These are phyloP conservation scores for Sebastes glaucus DNA, from an alignment of 2,797 vertebrate species.

Conservation along the genomic window DNA sequence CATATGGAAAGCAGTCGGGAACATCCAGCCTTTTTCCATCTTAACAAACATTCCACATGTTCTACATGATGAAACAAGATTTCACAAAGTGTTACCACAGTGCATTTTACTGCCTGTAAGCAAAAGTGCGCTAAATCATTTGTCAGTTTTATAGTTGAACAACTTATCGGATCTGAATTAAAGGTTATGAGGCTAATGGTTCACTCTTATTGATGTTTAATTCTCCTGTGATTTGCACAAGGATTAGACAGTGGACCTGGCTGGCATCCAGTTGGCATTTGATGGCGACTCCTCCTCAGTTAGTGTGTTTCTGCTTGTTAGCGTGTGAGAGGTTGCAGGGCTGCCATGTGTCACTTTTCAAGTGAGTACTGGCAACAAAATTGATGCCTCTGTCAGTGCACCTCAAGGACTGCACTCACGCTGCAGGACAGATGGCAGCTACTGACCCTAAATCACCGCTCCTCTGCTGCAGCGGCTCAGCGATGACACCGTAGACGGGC, in stretches of 20 bases:
- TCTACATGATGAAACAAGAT: slow-evolving; percentile 1
- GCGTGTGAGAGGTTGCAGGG: slow-evolving; percentile 30
- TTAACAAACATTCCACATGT: slow-evolving; percentile 1
- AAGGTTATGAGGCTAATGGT: background rate
- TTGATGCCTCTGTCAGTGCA: slow-evolving; percentile 36
- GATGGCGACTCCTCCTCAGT: background rate
- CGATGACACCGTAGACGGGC: slow-evolving; percentile 7
- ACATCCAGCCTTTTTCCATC: background rate
- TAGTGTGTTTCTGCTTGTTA: slow-evolving; percentile 27
- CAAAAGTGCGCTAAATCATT: background rate
- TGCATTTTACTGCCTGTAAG: slow-evolving; percentile 2
- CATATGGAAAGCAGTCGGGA: slow-evolving; percentile 34
- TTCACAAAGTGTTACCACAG: background rate
- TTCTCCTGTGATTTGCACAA: slow-evolving; percentile 13
- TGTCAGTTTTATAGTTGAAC: slow-evolving; percentile 1
- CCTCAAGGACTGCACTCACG: slow-evolving; percentile 17
- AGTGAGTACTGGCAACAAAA: slow-evolving; percentile 36
- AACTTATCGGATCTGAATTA: slow-evolving; percentile 5
- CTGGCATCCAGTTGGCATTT: slow-evolving; percentile 19
- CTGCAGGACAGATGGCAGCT: slow-evolving; percentile 52
- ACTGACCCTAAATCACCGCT: slow-evolving; percentile 49
- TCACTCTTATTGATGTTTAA: background rate
- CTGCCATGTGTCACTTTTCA: slow-evolving; percentile 49
- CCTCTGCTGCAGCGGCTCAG: slow-evolving; percentile 47
- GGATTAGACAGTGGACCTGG: slow-evolving; percentile 9